Evolutionary conservation across 2,888 invertebrate genomes (phyloP).

Genomic region (Hyles lineata): DNA sequence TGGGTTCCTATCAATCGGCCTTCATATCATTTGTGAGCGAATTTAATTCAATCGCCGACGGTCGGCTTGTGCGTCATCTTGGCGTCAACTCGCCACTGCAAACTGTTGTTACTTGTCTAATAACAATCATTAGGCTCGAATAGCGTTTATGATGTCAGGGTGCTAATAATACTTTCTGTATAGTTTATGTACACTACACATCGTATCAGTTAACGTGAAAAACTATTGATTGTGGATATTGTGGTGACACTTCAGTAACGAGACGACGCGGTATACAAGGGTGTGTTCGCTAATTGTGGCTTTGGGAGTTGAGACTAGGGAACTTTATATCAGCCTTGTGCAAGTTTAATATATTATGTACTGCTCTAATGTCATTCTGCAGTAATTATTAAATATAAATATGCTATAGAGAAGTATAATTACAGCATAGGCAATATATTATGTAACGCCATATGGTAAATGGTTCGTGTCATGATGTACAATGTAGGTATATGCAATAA

Average conservation of each 20-base stretch:
- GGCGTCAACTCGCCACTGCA: slow-evolving; percentile 38
- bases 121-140: slow-evolving; percentile 51
- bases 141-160: slow-evolving; percentile 50
- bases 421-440: no score
- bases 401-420: no score
- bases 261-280: background rate
- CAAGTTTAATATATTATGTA: no score
- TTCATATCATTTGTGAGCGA: slow-evolving; percentile 54
- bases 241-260: background rate
- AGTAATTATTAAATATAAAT: no score
- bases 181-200: background rate
- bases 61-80: slow-evolving; percentile 46
- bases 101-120: slow-evolving; percentile 39
- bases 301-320: background rate
- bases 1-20: slow-evolving; percentile 42
- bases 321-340: background rate
- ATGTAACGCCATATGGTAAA: no score
- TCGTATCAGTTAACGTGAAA: slow-evolving; percentile 6
- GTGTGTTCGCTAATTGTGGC: background rate
- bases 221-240: slow-evolving; percentile 12
- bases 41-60: slow-evolving; percentile 50
- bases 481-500: background rate
- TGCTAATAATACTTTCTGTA: slow-evolving; percentile 31
- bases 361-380: no score
- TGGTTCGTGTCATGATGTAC: background rate